phyloP scores from a whole-genome alignment of 2,888 invertebrate species.

The Crocallis elinguaria region DNA sequence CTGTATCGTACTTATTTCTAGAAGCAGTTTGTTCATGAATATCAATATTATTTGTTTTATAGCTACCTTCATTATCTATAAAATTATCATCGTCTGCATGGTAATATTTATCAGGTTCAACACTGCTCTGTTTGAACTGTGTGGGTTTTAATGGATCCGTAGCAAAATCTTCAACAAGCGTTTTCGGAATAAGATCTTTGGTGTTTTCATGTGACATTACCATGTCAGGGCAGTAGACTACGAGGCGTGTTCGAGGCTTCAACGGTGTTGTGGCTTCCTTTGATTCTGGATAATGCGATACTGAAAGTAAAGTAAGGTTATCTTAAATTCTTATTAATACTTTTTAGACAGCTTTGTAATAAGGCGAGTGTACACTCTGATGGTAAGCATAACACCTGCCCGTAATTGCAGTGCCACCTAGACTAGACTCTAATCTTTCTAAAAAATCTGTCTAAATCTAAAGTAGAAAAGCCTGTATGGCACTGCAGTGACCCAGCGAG shows the following conservation, averaged over 20 bases:
- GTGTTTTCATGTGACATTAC: conserved; percentile 2
- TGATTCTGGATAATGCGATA: background rate
- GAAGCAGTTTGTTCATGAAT: too few relatives aligned
- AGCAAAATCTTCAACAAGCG: conserved; percentile 1
- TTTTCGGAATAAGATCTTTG: background rate
- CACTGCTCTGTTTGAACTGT: background rate
- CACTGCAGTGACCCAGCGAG: too few relatives aligned
- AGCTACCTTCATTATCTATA: too few relatives aligned
- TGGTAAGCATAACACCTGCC: too few relatives aligned
- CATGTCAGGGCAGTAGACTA: conserved; percentile 17
- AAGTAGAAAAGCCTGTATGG: too few relatives aligned
- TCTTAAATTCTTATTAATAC: background rate
- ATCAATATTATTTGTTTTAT: too few relatives aligned
- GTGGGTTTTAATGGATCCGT: background rate
- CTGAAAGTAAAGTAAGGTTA: background rate
- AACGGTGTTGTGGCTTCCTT: background rate
- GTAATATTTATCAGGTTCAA: background rate
- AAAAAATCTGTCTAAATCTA: too few relatives aligned
- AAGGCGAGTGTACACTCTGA: too few relatives aligned
- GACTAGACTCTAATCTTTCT: too few relatives aligned
- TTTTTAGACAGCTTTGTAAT: background rate
- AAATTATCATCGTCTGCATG: background rate
- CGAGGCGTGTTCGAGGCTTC: background rate
- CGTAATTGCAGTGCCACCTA: too few relatives aligned
- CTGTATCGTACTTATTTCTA: too few relatives aligned